A percentile compares a stretch with the other conserved stretches of the same genome.
Evolutionary conservation across 2,888 invertebrate genomes (phyloP).

Genomic region (Cheilosia impressa): DNA sequence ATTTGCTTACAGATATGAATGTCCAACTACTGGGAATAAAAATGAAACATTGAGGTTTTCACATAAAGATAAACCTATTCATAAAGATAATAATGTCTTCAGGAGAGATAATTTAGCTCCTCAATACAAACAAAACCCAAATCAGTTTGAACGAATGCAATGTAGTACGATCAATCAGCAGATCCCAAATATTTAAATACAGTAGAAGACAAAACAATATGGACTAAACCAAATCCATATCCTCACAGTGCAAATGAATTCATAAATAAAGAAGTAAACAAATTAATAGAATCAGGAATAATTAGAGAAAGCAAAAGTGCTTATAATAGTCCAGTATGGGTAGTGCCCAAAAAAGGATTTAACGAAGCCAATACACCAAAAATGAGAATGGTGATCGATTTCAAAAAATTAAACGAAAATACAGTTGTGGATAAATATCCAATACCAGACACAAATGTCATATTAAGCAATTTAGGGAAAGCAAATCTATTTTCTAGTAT

Average conservation of each 20-base stretch:
- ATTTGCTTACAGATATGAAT: neutral
- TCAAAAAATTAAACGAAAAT: constrained; percentile 33
- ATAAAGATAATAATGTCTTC: neutral
- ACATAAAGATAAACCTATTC: neutral
- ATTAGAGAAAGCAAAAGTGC: constrained; percentile 20
- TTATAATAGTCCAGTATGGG: constrained; percentile 22
- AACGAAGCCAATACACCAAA: constrained; percentile 15
- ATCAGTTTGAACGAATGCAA: neutral
- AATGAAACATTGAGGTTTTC: neutral
- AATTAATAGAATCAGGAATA: constrained; percentile 38
- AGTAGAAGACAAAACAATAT: constrained; percentile 2
- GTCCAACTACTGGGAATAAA: neutral
- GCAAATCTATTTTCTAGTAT: constrained; percentile 32
- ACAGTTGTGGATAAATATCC: constrained; percentile 10
- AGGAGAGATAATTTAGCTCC: neutral
- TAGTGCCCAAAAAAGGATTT: constrained; percentile 27
- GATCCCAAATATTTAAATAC: no score
- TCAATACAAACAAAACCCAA: neutral
- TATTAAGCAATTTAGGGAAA: constrained; percentile 40
- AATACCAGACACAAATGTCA: constrained; percentile 42
- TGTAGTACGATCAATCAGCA: no score
- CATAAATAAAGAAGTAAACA: constrained; percentile 36
- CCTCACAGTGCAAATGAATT: constrained; percentile 35
- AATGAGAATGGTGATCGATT: constrained; percentile 19
- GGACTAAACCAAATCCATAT: constrained; percentile 44